These are phyloP conservation scores for Clunio marinus DNA, from an alignment of 2,888 invertebrate species.

Conservation along the genomic window DNA sequence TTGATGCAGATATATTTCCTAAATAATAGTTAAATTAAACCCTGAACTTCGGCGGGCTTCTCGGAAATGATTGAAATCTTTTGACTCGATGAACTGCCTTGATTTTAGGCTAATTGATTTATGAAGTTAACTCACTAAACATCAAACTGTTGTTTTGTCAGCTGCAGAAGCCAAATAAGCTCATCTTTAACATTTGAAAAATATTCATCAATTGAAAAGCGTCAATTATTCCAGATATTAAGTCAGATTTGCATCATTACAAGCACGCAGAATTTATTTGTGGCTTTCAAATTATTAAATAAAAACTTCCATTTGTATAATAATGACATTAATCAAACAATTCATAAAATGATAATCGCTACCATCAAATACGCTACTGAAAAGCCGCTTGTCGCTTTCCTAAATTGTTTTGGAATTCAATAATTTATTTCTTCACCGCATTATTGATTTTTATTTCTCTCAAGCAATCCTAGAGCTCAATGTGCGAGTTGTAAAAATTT, in stretches of 20 bases:
- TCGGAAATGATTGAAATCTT: not conserved
- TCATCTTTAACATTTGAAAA: too few species aligned
- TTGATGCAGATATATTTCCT: slow-evolving; percentile 13
- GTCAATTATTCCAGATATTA: not conserved
- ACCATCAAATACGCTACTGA: slow-evolving; percentile 22
- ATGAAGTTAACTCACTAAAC: too few species aligned
- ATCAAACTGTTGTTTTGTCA: too few species aligned
- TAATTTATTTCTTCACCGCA: not conserved
- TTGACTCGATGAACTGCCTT: not conserved
- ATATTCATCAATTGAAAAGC: too few species aligned
- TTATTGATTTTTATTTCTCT: too few species aligned
- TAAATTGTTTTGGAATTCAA: not conserved
- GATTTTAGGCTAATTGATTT: not conserved
- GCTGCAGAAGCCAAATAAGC: too few species aligned
- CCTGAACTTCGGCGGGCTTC: slow-evolving; percentile 24
- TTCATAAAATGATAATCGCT: slow-evolving; percentile 26
- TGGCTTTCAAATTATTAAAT: not conserved
- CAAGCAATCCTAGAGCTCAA: too few species aligned
- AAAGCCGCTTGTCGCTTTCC: not conserved
- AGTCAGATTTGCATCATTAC: not conserved
- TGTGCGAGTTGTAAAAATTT: not conserved
- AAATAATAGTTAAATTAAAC: not conserved
- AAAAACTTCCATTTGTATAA: slow-evolving; percentile 11
- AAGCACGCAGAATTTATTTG: not conserved
- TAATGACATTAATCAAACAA: slow-evolving; percentile 31